Evolutionary conservation across 2,797 vertebrate species (phyloP).

Genomic region (Poecilia wingei): DNA sequence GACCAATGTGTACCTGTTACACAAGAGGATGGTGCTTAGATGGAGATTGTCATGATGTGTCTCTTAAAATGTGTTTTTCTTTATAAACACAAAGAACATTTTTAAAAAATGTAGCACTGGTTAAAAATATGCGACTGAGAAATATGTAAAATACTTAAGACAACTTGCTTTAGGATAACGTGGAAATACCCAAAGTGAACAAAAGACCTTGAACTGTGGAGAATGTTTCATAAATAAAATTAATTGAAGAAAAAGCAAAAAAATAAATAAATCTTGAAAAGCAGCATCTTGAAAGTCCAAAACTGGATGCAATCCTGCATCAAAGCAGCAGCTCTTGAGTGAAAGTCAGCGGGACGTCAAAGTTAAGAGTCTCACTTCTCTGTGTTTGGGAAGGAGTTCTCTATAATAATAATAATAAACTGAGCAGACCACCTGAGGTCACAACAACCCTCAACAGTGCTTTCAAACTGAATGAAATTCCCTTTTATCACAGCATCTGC

Average conservation of each 20-base stretch:
- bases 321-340: constrained; percentile 27
- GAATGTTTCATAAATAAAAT: constrained; percentile 8
- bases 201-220: constrained; percentile 30
- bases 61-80: not conserved
- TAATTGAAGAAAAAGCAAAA: not conserved
- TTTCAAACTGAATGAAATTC: constrained; percentile 29
- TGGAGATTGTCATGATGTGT: not conserved
- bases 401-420: constrained; percentile 23
- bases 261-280: not conserved
- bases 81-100: not conserved
- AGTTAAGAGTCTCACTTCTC: constrained; percentile 24
- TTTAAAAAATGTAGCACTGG: not conserved
- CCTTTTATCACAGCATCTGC: constrained; percentile 18
- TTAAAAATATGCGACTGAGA: not conserved
- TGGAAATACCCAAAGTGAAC: not conserved
- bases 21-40: constrained; percentile 8
- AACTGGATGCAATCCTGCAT: constrained; percentile 5
- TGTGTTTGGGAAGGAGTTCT: constrained; percentile 23
- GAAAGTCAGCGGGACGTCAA: constrained; percentile 22
- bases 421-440: constrained; percentile 9
- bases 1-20: not conserved
- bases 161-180: not conserved
- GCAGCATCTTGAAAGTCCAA: constrained; percentile 13
- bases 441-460: constrained; percentile 3
- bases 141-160: not conserved